Percentiles rank a stretch among this genome's conserved stretches.
Evolutionary conservation across 2,888 invertebrate species (phyloP).

Genomic region (Limnephilus lunatus): DNA sequence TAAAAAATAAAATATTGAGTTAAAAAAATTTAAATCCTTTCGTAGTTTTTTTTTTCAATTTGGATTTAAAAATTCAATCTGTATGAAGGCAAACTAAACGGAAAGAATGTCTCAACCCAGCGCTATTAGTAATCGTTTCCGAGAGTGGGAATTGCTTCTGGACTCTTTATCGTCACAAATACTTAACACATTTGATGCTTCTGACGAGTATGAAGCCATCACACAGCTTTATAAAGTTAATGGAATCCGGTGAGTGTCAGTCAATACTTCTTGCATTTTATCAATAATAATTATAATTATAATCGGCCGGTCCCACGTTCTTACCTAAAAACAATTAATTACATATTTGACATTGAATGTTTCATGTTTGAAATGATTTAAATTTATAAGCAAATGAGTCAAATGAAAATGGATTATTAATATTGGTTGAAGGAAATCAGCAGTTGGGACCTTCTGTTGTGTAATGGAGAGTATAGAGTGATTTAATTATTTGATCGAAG

Average conservation of each 20-base stretch:
- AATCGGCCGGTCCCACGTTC: not conserved
- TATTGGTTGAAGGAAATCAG: not conserved
- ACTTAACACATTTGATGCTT: constrained; percentile 39
- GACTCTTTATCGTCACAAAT: constrained; percentile 42
- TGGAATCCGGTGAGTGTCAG: constrained; percentile 50
- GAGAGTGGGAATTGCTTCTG: constrained; percentile 53
- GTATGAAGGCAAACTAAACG: not conserved
- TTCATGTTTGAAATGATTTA: not conserved
- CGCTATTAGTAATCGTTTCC: not conserved
- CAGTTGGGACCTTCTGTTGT: not conserved
- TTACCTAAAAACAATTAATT: not conserved
- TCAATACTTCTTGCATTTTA: not conserved
- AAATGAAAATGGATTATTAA: not conserved
- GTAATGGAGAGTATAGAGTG: not conserved
- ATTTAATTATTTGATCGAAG: no score
- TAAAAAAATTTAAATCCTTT: not conserved
- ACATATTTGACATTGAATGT: not conserved
- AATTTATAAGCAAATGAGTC: not conserved
- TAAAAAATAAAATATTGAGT: not conserved
- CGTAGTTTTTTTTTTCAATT: not conserved
- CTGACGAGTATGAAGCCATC: constrained; percentile 51
- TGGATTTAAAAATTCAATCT: not conserved
- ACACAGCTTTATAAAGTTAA: constrained; percentile 34
- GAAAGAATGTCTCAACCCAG: not conserved
- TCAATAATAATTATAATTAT: not conserved